Percentiles rank a stretch among this genome's conserved stretches.
phyloP scores from a whole-genome alignment of 1,140 invertebrate genomes.

The Vanessa tameamea region DNA sequence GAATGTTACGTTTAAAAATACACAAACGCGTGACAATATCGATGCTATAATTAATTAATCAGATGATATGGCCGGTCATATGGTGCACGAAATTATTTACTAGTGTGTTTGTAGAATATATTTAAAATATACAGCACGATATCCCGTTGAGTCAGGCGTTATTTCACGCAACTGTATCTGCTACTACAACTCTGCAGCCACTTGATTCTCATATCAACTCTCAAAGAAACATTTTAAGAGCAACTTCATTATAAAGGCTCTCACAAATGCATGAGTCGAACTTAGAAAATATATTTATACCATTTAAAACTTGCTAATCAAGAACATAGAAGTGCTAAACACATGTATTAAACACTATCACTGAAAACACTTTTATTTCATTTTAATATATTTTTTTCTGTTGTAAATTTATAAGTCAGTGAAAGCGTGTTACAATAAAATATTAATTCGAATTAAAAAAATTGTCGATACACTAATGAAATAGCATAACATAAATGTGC shows the following conservation, averaged over 20 bases:
- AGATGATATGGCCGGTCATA: constrained; percentile 3
- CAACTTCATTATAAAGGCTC: constrained; percentile 12
- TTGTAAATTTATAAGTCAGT: no score
- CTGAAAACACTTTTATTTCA: neutral
- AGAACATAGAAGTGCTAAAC: neutral
- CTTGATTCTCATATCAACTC: constrained; percentile 26
- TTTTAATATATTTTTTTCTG: neutral
- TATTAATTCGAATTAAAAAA: neutral
- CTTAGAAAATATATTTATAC: constrained; percentile 6
- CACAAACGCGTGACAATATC: constrained; percentile 11
- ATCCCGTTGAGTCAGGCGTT: constrained; percentile 19
- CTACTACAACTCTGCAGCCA: constrained; percentile 15
- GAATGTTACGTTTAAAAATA: constrained; percentile 2
- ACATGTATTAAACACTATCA: neutral
- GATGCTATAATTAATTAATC: constrained; percentile 11
- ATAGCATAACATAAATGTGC: constrained; percentile 10
- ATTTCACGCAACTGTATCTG: constrained; percentile 15
- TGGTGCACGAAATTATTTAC: neutral
- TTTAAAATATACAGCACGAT: neutral
- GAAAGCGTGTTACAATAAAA: neutral
- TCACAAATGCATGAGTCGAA: constrained; percentile 10
- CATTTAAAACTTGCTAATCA: neutral
- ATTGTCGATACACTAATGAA: neutral
- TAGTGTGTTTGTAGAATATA: neutral
- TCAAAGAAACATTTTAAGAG: constrained; percentile 24